Evolutionary conservation across 2,797 vertebrate species (phyloP).

Genomic region (Typhlichthys eigenmanni): DNA sequence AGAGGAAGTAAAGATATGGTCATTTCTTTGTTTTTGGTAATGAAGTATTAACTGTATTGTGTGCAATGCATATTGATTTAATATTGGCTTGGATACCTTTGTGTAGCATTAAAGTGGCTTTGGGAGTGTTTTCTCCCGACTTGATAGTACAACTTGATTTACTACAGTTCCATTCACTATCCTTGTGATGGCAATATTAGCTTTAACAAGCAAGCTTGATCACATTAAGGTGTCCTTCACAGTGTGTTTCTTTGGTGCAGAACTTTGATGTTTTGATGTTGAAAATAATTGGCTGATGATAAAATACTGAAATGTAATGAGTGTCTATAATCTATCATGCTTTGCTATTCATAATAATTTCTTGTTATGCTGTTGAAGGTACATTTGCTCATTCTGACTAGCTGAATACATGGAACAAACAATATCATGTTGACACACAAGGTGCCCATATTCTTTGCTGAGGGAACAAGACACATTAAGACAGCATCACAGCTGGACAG

Average conservation of each 20-base stretch:
- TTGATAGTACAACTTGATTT: neutral
- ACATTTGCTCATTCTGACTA: neutral
- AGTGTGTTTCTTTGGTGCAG: neutral
- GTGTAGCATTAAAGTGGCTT: neutral
- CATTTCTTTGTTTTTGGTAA: neutral
- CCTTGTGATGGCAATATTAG: conserved; percentile 60
- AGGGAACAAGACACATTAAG: conserved; percentile 7
- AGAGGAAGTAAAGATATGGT: neutral
- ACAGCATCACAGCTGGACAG: conserved; percentile 33
- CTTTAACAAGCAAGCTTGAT: conserved; percentile 19
- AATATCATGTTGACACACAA: too few species aligned
- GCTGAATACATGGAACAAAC: neutral
- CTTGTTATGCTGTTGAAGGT: neutral
- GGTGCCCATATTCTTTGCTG: neutral
- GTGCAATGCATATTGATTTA: neutral
- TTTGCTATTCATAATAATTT: neutral
- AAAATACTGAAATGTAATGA: too few species aligned
- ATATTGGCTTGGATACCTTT: neutral
- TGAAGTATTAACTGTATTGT: neutral
- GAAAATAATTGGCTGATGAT: too few species aligned
- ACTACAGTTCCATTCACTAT: conserved; percentile 18
- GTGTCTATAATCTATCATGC: neutral
- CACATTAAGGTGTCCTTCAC: too few species aligned
- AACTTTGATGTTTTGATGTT: too few species aligned
- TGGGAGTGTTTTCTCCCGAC: neutral